Evolutionary conservation across 2,888 invertebrate genomes (phyloP), one percentile per base, ranked within the genome.

Genomic region (Phanerotoma sp.): DNA sequence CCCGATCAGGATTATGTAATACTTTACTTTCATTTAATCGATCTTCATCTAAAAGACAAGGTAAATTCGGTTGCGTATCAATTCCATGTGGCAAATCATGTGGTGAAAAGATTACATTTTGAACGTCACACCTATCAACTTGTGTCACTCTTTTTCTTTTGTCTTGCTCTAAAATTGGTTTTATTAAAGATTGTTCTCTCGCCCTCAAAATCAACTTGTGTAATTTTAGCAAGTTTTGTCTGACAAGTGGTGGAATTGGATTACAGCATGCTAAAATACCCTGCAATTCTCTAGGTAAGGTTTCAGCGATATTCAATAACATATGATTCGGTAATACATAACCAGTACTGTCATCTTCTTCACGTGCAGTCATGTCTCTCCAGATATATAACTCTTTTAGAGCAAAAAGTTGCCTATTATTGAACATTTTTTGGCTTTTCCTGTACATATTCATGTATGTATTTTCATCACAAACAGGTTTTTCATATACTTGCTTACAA

Each of bases 271-370:
- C 94, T 56, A 92, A 77, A 56, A 99, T 88, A 2, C 97, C 97
- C 71, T 95, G 93, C 82, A 92, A 84, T 79, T 96, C 96, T 50
- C 93, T 83, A 0, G 96, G 97, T 56, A 97, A 75, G 16, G 83
- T 81, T 77, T 96, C 94, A 1, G 93, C 86, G 56, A 98, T 90
- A 72, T 93, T 87, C 50, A 97, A 73, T 78, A 99, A 75, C 96
- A 96, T 96, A 77, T 97, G 96, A 78, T 96, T 96, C 0, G 98
- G 97, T 54, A 99, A 79, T 42, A 99, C 89, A 78, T 93, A 98
- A 83, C 86, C 87, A 37, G 84, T 83, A 73, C 96, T 96, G 77
- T 99, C 98, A 77, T 99, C 99, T 70, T 95, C 88, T 51, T 81
- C 77, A 22, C 98, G 80, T 0, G 96, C 95, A 5, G 87, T 81